Evolutionary conservation across 2,888 invertebrate species (phyloP), one percentile per base, ranked within the genome.

Genomic region (Galeopsomyia nigrocyanea): DNA sequence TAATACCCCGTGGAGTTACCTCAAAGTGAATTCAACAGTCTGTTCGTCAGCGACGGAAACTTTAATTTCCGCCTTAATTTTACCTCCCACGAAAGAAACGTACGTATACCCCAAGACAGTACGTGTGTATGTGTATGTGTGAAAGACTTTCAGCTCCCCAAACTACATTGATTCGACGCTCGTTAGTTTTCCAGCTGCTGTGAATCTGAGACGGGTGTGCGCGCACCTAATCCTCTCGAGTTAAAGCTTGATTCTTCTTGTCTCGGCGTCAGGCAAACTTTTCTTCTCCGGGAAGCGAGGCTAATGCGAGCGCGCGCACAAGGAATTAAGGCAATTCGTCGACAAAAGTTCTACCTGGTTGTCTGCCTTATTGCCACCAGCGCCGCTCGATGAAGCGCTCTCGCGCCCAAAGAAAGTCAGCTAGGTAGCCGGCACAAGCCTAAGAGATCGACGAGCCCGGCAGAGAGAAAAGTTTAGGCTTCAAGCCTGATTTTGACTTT

Each of bases 181-280:
- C 56, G 61, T 73, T 73, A 68, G 60, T 68, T 73, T 65, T 68
- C 65, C 47, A 50, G 68, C 49, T 50, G 65, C 39, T 39, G 60
- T 61, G 68, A n/a, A 73, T 73, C 68, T 46, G 51, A 26, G 39
- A 17, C n/a, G n/a, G n/a, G n/a, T n/a, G n/a, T n/a, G n/a, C 31
- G 62, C 19, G 47, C 31, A 21, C 55, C 51, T 68, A 68, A 68
- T 73, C 60, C 53, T 68, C 50, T 47, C 49, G 53, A 73, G 68
- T 68, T 68, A n/a, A 64, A 73, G 68, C 55, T 64, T 68, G 73
- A 65, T 73, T 73, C 73, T 73, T 65, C 73, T 73, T 51, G 31
- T 16, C 39, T 3, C 21, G 39, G 39, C 7, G 39, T 9, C 3
- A 19, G n/a, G 31, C 26, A 53, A 71, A 63, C 51, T 69, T 70